These are phyloP conservation scores for Drosophila falleni DNA, from an alignment of 2,888 invertebrate genomes.

Conservation along the genomic window DNA sequence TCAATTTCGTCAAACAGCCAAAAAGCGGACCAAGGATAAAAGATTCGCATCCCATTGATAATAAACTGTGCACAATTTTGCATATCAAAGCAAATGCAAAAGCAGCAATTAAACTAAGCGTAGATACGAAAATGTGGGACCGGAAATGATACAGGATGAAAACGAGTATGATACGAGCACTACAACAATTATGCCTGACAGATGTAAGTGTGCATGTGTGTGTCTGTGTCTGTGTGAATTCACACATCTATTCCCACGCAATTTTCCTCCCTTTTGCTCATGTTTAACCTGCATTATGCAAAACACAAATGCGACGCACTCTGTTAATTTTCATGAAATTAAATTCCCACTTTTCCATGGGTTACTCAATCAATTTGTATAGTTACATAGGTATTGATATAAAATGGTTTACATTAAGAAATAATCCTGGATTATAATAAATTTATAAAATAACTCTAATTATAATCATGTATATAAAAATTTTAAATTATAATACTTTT, in stretches of 20 bases:
- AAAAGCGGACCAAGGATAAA: slow-evolving; percentile 50
- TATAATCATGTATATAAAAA: neutral
- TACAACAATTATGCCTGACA: slow-evolving; percentile 60
- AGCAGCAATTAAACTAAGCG: slow-evolving; percentile 73
- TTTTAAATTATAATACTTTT: neutral
- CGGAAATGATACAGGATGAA: slow-evolving; percentile 29
- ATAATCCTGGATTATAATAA: neutral
- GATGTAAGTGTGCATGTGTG: slow-evolving; percentile 21
- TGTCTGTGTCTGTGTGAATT: slow-evolving; percentile 13
- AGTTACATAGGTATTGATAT: neutral
- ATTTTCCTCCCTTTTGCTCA: slow-evolving; percentile 4
- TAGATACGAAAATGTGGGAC: slow-evolving; percentile 33
- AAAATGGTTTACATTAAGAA: neutral
- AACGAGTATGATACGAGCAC: slow-evolving; percentile 18
- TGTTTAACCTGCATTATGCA: slow-evolving; percentile 61
- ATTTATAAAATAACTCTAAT: neutral
- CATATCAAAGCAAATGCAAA: slow-evolving; percentile 64
- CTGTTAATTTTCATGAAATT: slow-evolving; percentile 72
- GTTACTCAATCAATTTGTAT: slow-evolving; percentile 11
- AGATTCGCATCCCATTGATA: slow-evolving; percentile 61
- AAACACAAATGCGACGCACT: slow-evolving; percentile 64
- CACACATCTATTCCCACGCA: slow-evolving; percentile 14
- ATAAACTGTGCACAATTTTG: slow-evolving; percentile 74
- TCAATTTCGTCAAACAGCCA: slow-evolving; percentile 60
- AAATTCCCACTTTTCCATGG: slow-evolving; percentile 44